phyloP scores from a whole-genome alignment of 1,140 invertebrate genomes.

The Drosophila watanabei region DNA sequence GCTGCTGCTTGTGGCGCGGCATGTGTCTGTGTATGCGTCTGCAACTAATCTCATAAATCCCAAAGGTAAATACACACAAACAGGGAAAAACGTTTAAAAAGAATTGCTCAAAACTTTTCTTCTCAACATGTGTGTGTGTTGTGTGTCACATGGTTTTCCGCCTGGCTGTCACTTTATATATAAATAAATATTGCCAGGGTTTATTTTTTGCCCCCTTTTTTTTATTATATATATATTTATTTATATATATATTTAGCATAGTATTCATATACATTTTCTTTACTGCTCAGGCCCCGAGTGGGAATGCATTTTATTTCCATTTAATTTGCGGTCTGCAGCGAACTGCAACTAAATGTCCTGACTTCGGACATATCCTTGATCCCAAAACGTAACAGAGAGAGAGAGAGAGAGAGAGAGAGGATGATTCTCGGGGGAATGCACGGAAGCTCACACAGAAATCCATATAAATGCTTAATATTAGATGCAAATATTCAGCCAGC shows the following conservation, averaged over 20 bases:
- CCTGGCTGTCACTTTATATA: conserved; percentile 31
- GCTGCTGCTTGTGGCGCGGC: conserved; percentile 1
- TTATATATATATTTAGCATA: not conserved
- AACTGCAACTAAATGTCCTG: conserved; percentile 38
- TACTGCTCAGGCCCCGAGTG: conserved; percentile 8
- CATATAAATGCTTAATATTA: conserved; percentile 50
- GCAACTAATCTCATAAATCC: conserved; percentile 81
- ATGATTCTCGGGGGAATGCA: conserved; percentile 15
- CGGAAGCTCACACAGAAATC: conserved; percentile 22
- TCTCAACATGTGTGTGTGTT: conserved; percentile 24
- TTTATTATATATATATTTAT: conserved; percentile 5
- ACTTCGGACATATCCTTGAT: conserved; percentile 29
- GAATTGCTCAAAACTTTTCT: conserved; percentile 74
- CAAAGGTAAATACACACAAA: conserved; percentile 81
- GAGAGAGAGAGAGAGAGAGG: no score
- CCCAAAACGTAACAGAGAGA: not conserved
- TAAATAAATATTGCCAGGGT: conserved; percentile 19
- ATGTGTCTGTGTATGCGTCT: conserved; percentile 39
- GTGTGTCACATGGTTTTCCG: conserved; percentile 49
- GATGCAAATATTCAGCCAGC: conserved; percentile 34
- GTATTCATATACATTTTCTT: conserved; percentile 29
- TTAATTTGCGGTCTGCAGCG: conserved; percentile 67
- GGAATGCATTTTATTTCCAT: conserved; percentile 74
- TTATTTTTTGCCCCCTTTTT: not conserved
- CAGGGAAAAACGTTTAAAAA: conserved; percentile 80